Conservation (phyloP, 30 jellyfish, hydroid and myxozoan species). For the Hydractinia symbiolongicarpus region DNA sequence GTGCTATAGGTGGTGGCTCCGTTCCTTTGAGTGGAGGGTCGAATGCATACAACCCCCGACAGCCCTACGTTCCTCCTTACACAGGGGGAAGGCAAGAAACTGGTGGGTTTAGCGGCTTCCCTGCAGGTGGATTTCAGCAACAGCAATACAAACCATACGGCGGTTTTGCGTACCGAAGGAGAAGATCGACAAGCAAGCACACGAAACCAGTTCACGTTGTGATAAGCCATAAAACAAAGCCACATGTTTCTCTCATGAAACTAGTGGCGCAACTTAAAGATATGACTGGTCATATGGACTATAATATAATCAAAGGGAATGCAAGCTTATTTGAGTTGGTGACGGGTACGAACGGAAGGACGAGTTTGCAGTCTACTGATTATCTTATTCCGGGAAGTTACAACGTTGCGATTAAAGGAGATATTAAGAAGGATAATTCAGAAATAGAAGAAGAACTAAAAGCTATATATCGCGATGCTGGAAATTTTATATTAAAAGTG, state of each 20-base stretch:
- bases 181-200: conserved; percentile 3
- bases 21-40: conserved; percentile 16
- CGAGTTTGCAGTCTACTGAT: not conserved
- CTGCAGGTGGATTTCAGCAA: not conserved
- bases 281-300: conserved; percentile 17
- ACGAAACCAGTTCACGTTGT: conserved; percentile 18
- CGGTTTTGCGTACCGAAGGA: conserved; percentile 18
- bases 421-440: not conserved
- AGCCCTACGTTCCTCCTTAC: not conserved
- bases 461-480: not conserved
- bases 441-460: not conserved
- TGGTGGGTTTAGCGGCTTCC: not conserved
- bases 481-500: not conserved
- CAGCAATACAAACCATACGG: not conserved
- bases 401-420: conserved; percentile 15
- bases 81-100: not conserved
- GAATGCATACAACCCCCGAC: not conserved
- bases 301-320: conserved; percentile 11
- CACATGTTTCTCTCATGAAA: not conserved
- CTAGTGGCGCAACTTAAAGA: conserved; percentile 10
- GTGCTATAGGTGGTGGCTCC: conserved; percentile 14
- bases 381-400: conserved; percentile 12
- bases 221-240: not conserved
- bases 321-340: conserved; percentile 6
- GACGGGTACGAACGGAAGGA: conserved; percentile 10